Conservation (phyloP, 2,888 invertebrate species). For the Endotricha flammealis region DNA sequence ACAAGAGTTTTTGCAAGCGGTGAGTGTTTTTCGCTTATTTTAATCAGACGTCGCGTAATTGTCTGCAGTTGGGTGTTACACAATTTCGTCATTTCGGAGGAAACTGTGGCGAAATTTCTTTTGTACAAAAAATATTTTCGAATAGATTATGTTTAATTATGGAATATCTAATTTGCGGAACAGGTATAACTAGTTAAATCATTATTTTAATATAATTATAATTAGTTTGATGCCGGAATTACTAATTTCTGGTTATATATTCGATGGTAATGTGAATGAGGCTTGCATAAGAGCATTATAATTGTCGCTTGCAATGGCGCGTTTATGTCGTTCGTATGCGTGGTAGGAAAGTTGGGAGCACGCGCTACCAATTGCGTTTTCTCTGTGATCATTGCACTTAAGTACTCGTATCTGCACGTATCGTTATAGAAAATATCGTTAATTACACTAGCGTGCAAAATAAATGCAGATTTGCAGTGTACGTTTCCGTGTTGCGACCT, state of each 20-base stretch:
- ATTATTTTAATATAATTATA: slow-evolving; percentile 14
- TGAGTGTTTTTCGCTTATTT: slow-evolving; percentile 63
- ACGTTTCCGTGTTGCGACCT: not conserved
- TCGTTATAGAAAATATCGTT: not conserved
- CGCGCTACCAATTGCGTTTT: slow-evolving; percentile 5
- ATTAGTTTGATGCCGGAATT: slow-evolving; percentile 11
- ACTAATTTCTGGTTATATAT: slow-evolving; percentile 14
- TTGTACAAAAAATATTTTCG: slow-evolving; percentile 15
- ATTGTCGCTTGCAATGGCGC: slow-evolving; percentile 27
- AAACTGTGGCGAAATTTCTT: slow-evolving; percentile 35
- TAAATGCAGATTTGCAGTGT: not conserved
- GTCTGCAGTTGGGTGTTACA: slow-evolving; percentile 36
- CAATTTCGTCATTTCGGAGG: slow-evolving; percentile 42
- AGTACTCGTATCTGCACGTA: not conserved
- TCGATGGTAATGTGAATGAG: slow-evolving; percentile 17
- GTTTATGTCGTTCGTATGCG: slow-evolving; percentile 67
- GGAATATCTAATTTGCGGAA: slow-evolving; percentile 19
- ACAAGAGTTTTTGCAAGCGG: slow-evolving; percentile 61
- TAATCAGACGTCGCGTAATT: slow-evolving; percentile 54
- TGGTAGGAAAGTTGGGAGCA: slow-evolving; percentile 10
- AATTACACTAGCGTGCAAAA: not conserved
- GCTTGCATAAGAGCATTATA: slow-evolving; percentile 14
- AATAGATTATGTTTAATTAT: slow-evolving; percentile 13
- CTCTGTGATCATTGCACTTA: slow-evolving; percentile 2
- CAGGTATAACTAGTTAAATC: slow-evolving; percentile 21